Conservation (phyloP, 2,113 vertebrate genomes). For the Manacus vitellinus region DNA sequence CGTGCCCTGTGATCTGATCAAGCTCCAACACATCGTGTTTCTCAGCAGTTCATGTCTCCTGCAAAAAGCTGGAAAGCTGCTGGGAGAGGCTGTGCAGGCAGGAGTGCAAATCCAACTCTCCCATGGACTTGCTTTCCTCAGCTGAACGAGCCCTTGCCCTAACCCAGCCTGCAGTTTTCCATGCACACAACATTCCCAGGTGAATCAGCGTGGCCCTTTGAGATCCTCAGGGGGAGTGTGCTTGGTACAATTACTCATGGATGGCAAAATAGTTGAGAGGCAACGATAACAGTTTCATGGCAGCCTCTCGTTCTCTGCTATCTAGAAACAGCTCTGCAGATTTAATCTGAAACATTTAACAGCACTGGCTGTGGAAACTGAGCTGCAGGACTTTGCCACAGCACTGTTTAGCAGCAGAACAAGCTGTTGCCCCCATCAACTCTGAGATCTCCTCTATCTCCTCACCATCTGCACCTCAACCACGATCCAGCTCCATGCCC, state of each 20-base stretch:
- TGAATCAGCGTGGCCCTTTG: not conserved
- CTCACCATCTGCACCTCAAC: not conserved
- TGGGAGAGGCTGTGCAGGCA: not conserved
- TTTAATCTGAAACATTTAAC: not conserved
- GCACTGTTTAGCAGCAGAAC: not conserved
- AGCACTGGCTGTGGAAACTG: not conserved
- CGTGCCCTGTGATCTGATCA: constrained; percentile 3
- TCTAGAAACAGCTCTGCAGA: constrained; percentile 16
- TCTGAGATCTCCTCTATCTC: not conserved
- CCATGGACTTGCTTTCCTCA: not conserved
- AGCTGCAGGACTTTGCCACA: not conserved
- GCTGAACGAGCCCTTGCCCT: not conserved
- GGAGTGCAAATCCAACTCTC: not conserved
- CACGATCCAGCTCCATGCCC: not conserved
- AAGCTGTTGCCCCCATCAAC: not conserved
- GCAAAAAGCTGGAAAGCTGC: not conserved
- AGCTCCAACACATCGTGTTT: constrained; percentile 34
- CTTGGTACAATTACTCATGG: not conserved
- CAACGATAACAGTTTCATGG: not conserved
- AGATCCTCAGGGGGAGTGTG: not conserved
- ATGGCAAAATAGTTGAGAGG: not conserved
- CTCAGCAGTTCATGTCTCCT: not conserved
- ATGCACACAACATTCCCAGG: not conserved
- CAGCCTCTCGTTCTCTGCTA: not conserved
- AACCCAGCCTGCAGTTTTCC: not conserved